phyloP scores from a whole-genome alignment of 2,888 invertebrate species.

The Rhamnusium bicolor region DNA sequence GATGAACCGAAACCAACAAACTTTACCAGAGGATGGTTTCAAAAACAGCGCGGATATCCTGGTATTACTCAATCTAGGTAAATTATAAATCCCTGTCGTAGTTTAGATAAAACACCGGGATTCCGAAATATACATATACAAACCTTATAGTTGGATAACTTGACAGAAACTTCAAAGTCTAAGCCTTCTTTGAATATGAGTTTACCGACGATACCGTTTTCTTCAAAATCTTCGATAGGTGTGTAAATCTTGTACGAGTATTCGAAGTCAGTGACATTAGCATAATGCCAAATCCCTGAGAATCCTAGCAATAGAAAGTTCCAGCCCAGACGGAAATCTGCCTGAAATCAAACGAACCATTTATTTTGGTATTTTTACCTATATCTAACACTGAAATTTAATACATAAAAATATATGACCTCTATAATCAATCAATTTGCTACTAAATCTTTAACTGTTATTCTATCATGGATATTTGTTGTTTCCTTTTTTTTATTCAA shows the following conservation, averaged over 20 bases:
- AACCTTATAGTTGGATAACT: conserved; percentile 80
- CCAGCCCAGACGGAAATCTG: conserved; percentile 85
- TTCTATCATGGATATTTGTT: too few relatives aligned
- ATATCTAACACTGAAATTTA: too few relatives aligned
- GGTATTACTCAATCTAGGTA: conserved; percentile 58
- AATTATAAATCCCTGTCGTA: conserved; percentile 59
- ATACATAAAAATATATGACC: too few relatives aligned
- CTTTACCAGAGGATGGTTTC: conserved; percentile 52
- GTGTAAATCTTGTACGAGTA: conserved; percentile 85
- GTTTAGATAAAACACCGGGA: conserved; percentile 52
- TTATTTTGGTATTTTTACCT: background rate
- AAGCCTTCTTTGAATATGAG: conserved; percentile 78
- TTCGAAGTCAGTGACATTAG: conserved; percentile 80
- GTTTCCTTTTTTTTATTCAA: too few relatives aligned
- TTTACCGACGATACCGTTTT: conserved; percentile 84
- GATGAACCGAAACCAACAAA: conserved; percentile 54
- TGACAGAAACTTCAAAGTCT: conserved; percentile 80
- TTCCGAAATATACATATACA: conserved; percentile 52
- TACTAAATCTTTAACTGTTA: too few relatives aligned
- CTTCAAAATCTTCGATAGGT: conserved; percentile 84
- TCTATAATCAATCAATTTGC: too few relatives aligned
- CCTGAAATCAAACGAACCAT: conserved; percentile 67
- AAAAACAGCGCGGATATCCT: conserved; percentile 19
- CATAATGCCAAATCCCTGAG: conserved; percentile 84
- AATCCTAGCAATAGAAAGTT: conserved; percentile 84